These are phyloP conservation scores for Lithophane socia DNA, from an alignment of 2,888 invertebrate genomes.

Conservation along the genomic window DNA sequence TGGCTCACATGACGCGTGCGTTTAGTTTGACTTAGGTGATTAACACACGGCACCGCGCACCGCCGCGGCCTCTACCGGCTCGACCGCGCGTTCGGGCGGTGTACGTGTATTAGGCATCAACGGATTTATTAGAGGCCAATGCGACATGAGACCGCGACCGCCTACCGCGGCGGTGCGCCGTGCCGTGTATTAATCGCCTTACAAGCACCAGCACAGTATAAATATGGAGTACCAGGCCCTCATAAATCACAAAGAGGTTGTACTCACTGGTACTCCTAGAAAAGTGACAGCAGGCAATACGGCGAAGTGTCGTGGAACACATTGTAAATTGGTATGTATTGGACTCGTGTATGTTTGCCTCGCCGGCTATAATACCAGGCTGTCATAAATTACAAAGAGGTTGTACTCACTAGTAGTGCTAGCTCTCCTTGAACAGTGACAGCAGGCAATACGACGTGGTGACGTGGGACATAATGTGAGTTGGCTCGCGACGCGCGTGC, in stretches of 20 bases:
- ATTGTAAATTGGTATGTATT: no score
- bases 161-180: no score
- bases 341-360: neutral
- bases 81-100: no score
- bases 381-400: constrained; percentile 3
- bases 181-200: no score
- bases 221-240: neutral
- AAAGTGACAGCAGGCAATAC: neutral
- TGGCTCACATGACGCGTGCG: neutral
- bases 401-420: constrained; percentile 70
- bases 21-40: neutral
- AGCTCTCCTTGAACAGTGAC: constrained; percentile 72
- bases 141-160: no score
- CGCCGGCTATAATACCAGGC: constrained; percentile 26
- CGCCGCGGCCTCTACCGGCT: no score
- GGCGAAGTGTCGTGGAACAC: no score
- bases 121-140: no score
- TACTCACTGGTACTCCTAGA: neutral
- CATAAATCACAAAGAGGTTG: neutral
- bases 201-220: no score
- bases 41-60: no score
- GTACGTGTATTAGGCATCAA: no score
- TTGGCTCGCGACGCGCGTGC: constrained; percentile 77
- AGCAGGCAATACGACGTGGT: constrained; percentile 76
- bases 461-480: constrained; percentile 86